phyloP scores from a whole-genome alignment of 2,888 invertebrate species.

The Capitulum mitella region DNA sequence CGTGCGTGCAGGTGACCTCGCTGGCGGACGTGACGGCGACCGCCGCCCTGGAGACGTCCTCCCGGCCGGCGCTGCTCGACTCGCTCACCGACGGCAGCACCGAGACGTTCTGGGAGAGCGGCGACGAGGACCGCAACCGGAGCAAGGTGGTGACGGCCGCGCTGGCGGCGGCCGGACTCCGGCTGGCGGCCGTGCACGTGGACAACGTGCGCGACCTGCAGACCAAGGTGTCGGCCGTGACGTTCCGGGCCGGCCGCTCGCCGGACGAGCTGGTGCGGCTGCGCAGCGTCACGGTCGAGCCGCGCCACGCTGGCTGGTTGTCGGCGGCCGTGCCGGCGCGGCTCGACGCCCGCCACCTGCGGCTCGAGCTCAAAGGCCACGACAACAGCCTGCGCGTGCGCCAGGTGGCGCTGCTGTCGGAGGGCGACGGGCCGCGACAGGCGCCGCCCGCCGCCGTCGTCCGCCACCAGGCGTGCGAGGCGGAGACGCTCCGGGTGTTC shows the following conservation, averaged over 20 bases:
- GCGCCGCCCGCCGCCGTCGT: constrained; percentile 51
- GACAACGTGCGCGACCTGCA: constrained; percentile 89
- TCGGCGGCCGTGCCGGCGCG: constrained; percentile 59
- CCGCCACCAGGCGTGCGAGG: constrained; percentile 79
- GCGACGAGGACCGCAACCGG: constrained; percentile 88
- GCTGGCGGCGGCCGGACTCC: constrained; percentile 60
- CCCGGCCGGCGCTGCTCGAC: constrained; percentile 86
- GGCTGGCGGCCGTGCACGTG: constrained; percentile 76
- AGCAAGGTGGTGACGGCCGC: constrained; percentile 71
- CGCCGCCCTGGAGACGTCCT: constrained; percentile 79
- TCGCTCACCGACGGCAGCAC: constrained; percentile 89
- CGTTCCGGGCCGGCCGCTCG: constrained; percentile 56
- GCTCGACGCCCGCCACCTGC: constrained; percentile 44
- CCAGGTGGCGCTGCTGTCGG: constrained; percentile 65
- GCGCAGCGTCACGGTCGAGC: constrained; percentile 75
- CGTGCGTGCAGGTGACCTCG: constrained; percentile 42
- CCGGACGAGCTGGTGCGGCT: constrained; percentile 72
- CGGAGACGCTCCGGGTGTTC: constrained; percentile 86
- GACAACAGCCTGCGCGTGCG: constrained; percentile 83
- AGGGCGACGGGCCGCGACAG: constrained; percentile 49
- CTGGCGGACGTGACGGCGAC: constrained; percentile 66
- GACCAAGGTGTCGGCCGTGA: constrained; percentile 67
- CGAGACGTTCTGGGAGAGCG: constrained; percentile 98
- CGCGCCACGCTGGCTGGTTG: constrained; percentile 74
- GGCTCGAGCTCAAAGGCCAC: constrained; percentile 82